Conservation (phyloP, 2,113 vertebrate genomes). For the Ginglymostoma cirratum region DNA sequence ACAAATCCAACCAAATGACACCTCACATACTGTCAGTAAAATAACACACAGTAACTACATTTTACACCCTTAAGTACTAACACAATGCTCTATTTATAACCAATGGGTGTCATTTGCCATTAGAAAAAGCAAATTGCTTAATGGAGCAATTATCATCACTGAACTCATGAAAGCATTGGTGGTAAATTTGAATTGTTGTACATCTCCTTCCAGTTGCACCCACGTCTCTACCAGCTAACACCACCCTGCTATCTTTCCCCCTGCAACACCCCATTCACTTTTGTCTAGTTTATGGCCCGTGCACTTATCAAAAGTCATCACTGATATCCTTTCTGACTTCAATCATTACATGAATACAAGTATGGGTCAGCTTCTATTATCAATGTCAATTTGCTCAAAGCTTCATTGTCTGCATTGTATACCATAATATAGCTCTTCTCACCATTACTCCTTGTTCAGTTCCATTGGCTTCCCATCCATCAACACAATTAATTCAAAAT, state of each 20-base stretch:
- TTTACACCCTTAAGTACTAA: not conserved
- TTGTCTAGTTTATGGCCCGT: not conserved
- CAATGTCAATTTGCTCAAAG: not conserved
- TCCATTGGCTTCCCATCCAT: not conserved
- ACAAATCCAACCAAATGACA: slow-evolving; percentile 17
- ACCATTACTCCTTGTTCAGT: not conserved
- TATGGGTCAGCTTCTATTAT: not conserved
- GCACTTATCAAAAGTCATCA: not conserved
- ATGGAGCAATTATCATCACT: not conserved
- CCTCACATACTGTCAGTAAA: not conserved
- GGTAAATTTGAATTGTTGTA: not conserved
- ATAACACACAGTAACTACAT: not conserved
- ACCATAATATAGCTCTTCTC: not conserved
- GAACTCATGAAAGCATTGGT: not conserved
- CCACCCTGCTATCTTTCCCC: too few species aligned
- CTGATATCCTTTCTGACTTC: not conserved
- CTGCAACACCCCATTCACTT: too few species aligned
- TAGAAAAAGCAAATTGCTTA: not conserved
- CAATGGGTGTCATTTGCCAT: not conserved
- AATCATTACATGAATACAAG: not conserved
- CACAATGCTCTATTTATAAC: not conserved
- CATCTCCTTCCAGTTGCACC: not conserved
- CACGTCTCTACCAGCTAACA: not conserved
- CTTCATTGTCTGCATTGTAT: not conserved
- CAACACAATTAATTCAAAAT: not conserved